Evolutionary conservation across 2,797 vertebrate species (phyloP), one percentile per base, ranked within the genome.

Genomic region (Threskiornis aethiopicus): DNA sequence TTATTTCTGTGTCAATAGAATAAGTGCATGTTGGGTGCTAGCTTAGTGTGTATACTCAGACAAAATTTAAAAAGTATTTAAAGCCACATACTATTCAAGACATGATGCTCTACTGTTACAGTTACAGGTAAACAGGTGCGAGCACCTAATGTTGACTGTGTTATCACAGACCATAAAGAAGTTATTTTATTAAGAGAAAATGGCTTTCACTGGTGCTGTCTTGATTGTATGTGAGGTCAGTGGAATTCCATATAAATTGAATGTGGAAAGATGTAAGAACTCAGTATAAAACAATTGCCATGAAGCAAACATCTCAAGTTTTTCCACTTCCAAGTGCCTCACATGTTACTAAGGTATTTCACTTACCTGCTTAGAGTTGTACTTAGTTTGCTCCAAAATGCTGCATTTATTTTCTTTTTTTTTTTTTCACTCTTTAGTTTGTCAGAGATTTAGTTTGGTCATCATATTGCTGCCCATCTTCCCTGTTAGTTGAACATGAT

Each of bases 1-100:
- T 95, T 83, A 83, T 94, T 95, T 90, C 78, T 83, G 16, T 69
- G 57, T 93, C 73, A 79, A 94, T 47, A 87, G 69, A 89, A n/a
- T 73, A 66, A 71, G 28, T 52, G 67, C 9, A 8, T 73, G 16
- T 78, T 70, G 57, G 51, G 64, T 92, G 55, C 29, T 77, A 85
- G 31, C 26, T 67, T 83, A 65, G 41, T 64, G 37, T 70, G 20
- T 49, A 44, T 67, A 80, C 7, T 80, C 44, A 44, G 55, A 65
- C 4, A 78, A 84, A 73, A 44, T 64, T 29, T 37, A 4, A 52
- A 46, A 91, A 66, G 29, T 73, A 12, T 78, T 87, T 77, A 87
- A 91, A 61, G 26, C 12, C 26, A 76, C 21, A 58, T 64, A 42
- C 18, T 4, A 33, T 70, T 89, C 47, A 64, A 54, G n/a, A 33